These are phyloP conservation scores for Aquatica leii DNA, from an alignment of 2,888 invertebrate species.

Conservation along the genomic window DNA sequence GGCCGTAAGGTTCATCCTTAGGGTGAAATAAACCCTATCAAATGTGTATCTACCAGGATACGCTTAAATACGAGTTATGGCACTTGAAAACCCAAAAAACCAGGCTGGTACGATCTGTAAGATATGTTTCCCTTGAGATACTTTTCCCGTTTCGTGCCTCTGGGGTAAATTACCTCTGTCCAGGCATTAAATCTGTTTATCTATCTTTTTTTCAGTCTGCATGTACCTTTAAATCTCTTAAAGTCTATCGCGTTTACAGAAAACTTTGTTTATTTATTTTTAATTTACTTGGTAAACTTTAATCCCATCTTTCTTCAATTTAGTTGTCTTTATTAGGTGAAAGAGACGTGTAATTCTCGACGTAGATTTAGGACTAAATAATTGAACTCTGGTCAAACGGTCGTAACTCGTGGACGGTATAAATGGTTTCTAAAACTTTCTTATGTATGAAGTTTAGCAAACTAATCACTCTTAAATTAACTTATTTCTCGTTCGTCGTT, in stretches of 20 bases:
- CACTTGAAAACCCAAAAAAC: constrained; percentile 52
- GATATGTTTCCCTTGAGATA: constrained; percentile 46
- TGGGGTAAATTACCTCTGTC: constrained; percentile 52
- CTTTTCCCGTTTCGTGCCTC: constrained; percentile 41
- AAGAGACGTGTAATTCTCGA: constrained; percentile 29
- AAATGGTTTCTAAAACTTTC: constrained; percentile 50
- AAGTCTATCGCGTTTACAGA: constrained; percentile 32
- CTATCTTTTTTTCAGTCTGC: constrained; percentile 37
- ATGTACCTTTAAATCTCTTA: constrained; percentile 34
- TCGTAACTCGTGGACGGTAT: constrained; percentile 50
- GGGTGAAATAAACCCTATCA: constrained; percentile 52
- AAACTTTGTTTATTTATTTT: constrained; percentile 48
- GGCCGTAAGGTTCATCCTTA: constrained; percentile 49
- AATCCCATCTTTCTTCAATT: constrained; percentile 29
- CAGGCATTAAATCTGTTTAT: constrained; percentile 51
- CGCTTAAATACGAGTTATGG: constrained; percentile 55
- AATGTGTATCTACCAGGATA: constrained; percentile 53
- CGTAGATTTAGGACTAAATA: constrained; percentile 45
- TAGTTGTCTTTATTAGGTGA: constrained; percentile 20
- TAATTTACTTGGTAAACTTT: constrained; percentile 40
- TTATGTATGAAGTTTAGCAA: constrained; percentile 51
- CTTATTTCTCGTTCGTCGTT: constrained; percentile 36
- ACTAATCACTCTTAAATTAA: constrained; percentile 55
- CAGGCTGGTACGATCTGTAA: constrained; percentile 45
- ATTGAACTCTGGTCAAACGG: constrained; percentile 53